These are phyloP conservation scores for Arge pagana DNA, from an alignment of 2,888 invertebrate species.

Conservation along the genomic window DNA sequence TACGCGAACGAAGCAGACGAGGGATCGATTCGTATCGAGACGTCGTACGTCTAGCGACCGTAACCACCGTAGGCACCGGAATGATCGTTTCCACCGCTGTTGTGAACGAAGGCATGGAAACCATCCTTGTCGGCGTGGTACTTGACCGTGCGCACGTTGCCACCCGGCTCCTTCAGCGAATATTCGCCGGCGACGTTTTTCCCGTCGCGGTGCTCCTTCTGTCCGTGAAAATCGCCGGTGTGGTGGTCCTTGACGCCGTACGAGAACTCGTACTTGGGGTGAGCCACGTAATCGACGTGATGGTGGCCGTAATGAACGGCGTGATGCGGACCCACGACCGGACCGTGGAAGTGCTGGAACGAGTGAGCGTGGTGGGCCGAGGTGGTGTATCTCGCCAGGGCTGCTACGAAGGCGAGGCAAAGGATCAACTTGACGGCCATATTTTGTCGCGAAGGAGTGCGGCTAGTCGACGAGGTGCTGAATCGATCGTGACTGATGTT, in stretches of 20 bases:
- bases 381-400: constrained; percentile 9
- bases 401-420: constrained; percentile 5
- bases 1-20: no score
- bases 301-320: constrained; percentile 19
- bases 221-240: constrained; percentile 22
- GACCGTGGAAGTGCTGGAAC: constrained; percentile 18
- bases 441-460: no score
- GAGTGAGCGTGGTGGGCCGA: constrained; percentile 18
- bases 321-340: constrained; percentile 22
- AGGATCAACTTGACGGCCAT: constrained; percentile 20
- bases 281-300: constrained; percentile 21
- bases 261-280: constrained; percentile 18
- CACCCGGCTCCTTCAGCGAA: constrained; percentile 21
- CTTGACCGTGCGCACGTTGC: constrained; percentile 23
- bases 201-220: constrained; percentile 23
- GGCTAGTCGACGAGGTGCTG: constrained; percentile 9
- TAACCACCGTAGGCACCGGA: constrained; percentile 12
- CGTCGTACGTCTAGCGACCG: constrained; percentile 4
- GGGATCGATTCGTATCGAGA: no score
- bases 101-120: constrained; percentile 22
- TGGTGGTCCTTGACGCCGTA: constrained; percentile 23
- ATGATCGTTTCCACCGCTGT: constrained; percentile 23
- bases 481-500: constrained; percentile 18
- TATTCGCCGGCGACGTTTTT: constrained; percentile 24
- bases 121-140: constrained; percentile 20